Percentiles rank a stretch among this genome's conserved stretches.
Conservation (phyloP, 2,797 vertebrate species). For the Pangasius krempfi region DNA sequence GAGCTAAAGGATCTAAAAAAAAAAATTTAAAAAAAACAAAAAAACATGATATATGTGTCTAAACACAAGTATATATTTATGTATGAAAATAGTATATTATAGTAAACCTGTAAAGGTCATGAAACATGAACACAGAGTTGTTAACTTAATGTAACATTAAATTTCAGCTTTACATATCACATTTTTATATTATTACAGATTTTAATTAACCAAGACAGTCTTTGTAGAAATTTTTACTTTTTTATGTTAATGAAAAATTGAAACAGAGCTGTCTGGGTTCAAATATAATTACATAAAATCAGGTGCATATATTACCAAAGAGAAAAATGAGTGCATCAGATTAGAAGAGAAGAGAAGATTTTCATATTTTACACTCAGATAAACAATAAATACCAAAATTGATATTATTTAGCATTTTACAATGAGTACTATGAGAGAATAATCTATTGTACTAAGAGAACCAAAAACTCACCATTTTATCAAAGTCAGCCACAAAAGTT, state of each 20-base stretch:
- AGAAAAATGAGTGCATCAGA: background rate
- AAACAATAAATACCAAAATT: background rate
- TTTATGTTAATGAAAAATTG: background rate
- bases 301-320: background rate
- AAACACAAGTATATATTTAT: background rate
- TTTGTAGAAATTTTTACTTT: background rate
- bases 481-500: slow-evolving; percentile 73
- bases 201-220: background rate
- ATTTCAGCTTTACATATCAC: background rate
- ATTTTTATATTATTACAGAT: background rate
- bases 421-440: background rate
- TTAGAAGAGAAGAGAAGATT: background rate
- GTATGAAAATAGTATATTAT: background rate
- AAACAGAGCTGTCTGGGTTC: background rate
- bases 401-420: background rate
- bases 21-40: background rate
- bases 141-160: background rate
- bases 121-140: no score
- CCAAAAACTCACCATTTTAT: slow-evolving; percentile 74
- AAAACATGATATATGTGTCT: background rate
- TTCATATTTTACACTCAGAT: background rate
- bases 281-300: slow-evolving; percentile 11
- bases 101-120: background rate
- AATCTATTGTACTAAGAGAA: background rate
- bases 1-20: background rate